A percentile compares a stretch with the other conserved stretches of the same genome.
phyloP scores from a whole-genome alignment of 1,140 invertebrate species.

The Dermatophagoides farinae region DNA sequence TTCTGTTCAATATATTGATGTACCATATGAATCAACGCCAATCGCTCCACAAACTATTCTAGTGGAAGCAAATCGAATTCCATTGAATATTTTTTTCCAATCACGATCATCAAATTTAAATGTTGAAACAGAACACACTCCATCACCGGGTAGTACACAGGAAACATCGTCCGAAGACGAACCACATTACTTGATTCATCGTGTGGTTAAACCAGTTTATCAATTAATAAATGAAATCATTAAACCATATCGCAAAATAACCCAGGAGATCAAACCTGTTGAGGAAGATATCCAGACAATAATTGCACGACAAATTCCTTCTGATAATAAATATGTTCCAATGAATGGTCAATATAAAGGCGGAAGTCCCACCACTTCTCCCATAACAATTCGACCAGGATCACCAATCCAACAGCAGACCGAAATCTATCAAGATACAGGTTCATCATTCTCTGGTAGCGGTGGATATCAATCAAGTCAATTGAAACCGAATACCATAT shows the following conservation, averaged over 20 bases:
- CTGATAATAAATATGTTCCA: not conserved
- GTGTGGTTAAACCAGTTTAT: conserved; percentile 11
- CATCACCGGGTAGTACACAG: not conserved
- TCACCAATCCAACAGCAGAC: too few relatives aligned
- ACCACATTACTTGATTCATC: conserved; percentile 4
- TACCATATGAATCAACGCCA: not conserved
- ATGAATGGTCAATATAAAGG: not conserved
- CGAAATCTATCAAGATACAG: too few relatives aligned
- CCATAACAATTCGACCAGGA: too few relatives aligned
- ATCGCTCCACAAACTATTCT: conserved; percentile 9
- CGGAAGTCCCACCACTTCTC: too few relatives aligned
- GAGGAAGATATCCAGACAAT: conserved; percentile 10
- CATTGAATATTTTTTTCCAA: conserved; percentile 9
- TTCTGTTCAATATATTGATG: conserved; percentile 7
- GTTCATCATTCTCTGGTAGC: not conserved
- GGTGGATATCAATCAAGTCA: not conserved
- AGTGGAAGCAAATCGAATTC: conserved; percentile 4
- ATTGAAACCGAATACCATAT: not conserved
- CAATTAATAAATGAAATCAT: conserved; percentile 7
- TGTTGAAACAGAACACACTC: not conserved
- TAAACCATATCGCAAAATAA: conserved; percentile 8
- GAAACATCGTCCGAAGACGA: conserved; percentile 10
- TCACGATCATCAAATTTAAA: conserved; percentile 11
- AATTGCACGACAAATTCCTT: not conserved
- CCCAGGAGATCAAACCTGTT: conserved; percentile 10